phyloP scores from a whole-genome alignment of 1,140 invertebrate species.

The Monomorium pharaonis region DNA sequence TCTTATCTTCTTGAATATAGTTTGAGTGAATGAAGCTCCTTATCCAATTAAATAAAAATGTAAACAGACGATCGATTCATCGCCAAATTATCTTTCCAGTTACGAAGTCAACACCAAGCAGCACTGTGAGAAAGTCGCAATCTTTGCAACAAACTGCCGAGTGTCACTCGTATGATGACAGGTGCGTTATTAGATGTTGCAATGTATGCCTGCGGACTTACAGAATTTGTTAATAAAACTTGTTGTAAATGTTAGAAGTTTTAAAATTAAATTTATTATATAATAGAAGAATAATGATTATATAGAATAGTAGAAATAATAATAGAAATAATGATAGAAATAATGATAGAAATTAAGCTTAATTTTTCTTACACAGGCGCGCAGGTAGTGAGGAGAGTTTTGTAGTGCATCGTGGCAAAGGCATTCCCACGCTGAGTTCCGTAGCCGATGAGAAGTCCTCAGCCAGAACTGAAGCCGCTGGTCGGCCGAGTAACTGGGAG shows the following conservation, averaged over 20 bases:
- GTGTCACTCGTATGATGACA: conserved; percentile 81
- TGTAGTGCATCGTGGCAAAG: conserved; percentile 92
- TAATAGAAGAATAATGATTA: too few species aligned
- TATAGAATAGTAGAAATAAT: too few species aligned
- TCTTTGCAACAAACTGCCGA: conserved; percentile 84
- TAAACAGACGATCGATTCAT: conserved; percentile 37
- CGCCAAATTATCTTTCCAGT: conserved; percentile 80
- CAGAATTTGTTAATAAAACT: conserved; percentile 3
- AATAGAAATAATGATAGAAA: too few species aligned
- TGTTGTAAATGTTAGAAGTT: neutral
- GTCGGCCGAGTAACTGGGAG: conserved; percentile 94
- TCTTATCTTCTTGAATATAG: conserved; percentile 32
- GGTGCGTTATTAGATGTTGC: conserved; percentile 73
- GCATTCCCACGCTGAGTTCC: conserved; percentile 91
- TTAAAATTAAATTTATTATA: neutral
- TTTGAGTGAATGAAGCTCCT: conserved; percentile 29
- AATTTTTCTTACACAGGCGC: conserved; percentile 73
- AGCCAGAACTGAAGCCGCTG: conserved; percentile 88
- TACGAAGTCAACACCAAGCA: conserved; percentile 80
- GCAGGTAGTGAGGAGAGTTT: conserved; percentile 88
- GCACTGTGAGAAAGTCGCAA: conserved; percentile 84
- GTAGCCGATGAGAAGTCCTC: conserved; percentile 85
- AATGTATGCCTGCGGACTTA: neutral
- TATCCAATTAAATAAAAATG: neutral
- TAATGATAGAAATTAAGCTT: conserved; percentile 1